Evolutionary conservation across 2,113 vertebrate species (phyloP).

Genomic region (Uria aalge): DNA sequence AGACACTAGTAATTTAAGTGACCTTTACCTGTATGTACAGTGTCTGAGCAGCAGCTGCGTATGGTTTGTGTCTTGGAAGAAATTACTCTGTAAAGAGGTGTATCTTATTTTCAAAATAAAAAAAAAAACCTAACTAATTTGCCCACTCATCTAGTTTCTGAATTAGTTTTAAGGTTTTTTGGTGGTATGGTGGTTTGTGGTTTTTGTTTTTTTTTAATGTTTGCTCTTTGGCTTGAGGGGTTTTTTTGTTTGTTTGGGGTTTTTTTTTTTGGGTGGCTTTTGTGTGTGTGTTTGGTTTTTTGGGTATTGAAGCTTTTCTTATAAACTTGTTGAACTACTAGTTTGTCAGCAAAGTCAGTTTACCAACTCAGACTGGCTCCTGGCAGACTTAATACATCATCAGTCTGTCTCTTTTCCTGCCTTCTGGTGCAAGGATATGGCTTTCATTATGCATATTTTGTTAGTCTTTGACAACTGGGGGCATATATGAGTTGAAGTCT

Average conservation of each 20-base stretch:
- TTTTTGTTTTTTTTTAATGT: too few species aligned
- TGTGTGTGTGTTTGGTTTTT: not conserved
- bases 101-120: not conserved
- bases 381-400: not conserved
- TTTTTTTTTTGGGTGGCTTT: too few species aligned
- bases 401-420: slow-evolving; percentile 43
- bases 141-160: not conserved
- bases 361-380: not conserved
- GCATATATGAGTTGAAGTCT: not conserved
- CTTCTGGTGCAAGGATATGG: not conserved
- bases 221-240: not conserved
- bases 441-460: slow-evolving; percentile 30
- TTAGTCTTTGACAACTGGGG: slow-evolving; percentile 6
- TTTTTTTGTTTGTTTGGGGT: too few species aligned
- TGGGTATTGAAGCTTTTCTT: not conserved
- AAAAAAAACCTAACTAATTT: not conserved
- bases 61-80: not conserved
- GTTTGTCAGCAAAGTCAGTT: not conserved
- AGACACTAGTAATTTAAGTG: not conserved
- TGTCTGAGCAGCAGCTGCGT: not conserved
- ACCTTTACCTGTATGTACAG: not conserved
- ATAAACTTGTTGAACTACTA: not conserved
- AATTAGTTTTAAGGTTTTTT: not conserved
- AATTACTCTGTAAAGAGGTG: not conserved
- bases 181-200: not conserved